These are phyloP conservation scores for Solen grandis DNA, from an alignment of 1,140 invertebrate species.

Conservation along the genomic window DNA sequence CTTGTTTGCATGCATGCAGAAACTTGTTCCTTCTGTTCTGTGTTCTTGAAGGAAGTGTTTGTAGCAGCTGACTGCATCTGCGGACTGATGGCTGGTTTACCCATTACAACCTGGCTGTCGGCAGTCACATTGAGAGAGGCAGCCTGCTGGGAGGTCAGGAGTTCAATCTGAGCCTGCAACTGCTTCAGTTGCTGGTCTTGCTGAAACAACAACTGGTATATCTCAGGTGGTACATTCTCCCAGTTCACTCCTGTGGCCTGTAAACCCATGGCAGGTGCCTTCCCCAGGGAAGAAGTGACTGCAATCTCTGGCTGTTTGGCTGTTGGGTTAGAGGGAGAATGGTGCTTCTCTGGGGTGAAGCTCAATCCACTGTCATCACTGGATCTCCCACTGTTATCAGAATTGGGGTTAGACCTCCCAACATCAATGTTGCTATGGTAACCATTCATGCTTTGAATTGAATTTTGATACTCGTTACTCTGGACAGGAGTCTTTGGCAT, in stretches of 20 bases:
- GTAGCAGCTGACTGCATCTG: constrained; percentile 70
- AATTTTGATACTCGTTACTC: constrained; percentile 29
- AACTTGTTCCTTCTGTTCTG: constrained; percentile 41
- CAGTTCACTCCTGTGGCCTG: constrained; percentile 60
- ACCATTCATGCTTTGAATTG: neutral
- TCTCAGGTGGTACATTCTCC: constrained; percentile 72
- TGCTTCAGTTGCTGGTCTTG: constrained; percentile 76
- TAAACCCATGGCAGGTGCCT: constrained; percentile 16
- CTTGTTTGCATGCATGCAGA: constrained; percentile 68
- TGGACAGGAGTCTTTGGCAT: constrained; percentile 12
- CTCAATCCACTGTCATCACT: constrained; percentile 77
- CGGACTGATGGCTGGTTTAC: neutral
- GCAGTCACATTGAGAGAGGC: constrained; percentile 33
- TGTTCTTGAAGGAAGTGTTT: constrained; percentile 66
- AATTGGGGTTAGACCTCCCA: constrained; percentile 29
- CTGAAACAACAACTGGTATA: constrained; percentile 72
- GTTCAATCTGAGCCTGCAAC: constrained; percentile 75
- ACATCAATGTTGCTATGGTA: constrained; percentile 24
- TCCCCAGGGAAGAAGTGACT: neutral
- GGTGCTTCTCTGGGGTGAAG: constrained; percentile 71
- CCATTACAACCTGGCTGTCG: neutral
- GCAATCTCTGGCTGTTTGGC: neutral
- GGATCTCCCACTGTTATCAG: constrained; percentile 66
- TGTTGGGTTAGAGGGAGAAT: constrained; percentile 50
- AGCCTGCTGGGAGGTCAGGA: constrained; percentile 66